Evolutionary conservation across 2,888 invertebrate genomes (phyloP), one percentile per base, ranked within the genome.

Genomic region (Lasioglossum leucozonium): DNA sequence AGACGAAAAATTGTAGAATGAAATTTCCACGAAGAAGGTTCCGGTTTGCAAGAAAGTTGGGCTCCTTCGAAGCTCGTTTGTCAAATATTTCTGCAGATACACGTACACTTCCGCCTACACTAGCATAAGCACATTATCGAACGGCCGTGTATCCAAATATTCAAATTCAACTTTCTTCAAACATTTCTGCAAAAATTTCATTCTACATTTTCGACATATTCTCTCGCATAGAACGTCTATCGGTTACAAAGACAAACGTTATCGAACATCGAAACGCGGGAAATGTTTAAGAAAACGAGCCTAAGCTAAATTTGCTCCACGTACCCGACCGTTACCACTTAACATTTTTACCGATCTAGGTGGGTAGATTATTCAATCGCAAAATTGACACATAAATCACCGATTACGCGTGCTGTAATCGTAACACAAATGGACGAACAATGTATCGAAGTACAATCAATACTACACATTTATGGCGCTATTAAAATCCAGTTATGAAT

Each of bases 361-460:
- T 51, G 18, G 18, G 58, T 65, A 30, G 58, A 37, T 18, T 11
- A 10, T 69, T 76, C 47, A 69, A n/a, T 22, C 58, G 8, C 8
- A 51, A n/a, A 51, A 51, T 51, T 51, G 51, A 51, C n/a, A n/a
- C 10, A n/a, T 51, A 51, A 51, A 51, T 51, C 51, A 51, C 51
- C n/a, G n/a, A n/a, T 51, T 51, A 51, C 51, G n/a, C 22, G 13
- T 42, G 51, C 10, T n/a, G 51, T 22, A 51, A 51, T 75, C 37
- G n/a, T 40, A 26, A 44, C 26, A 76, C 51, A 47, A 67, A 67
- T 75, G 58, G 67, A 72, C 75, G 62, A 81, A 71, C 75, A 74
- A 82, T 62, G 77, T 47, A 65, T 80, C 84, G 73, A 84, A 72
- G 76, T 85, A 81, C 79, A 85, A 77, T 79, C 78, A 74, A 74